Percentiles rank a stretch among this genome's conserved stretches.
phyloP scores from a whole-genome alignment of 2,797 vertebrate genomes.

The Pangasius larnaudii region DNA sequence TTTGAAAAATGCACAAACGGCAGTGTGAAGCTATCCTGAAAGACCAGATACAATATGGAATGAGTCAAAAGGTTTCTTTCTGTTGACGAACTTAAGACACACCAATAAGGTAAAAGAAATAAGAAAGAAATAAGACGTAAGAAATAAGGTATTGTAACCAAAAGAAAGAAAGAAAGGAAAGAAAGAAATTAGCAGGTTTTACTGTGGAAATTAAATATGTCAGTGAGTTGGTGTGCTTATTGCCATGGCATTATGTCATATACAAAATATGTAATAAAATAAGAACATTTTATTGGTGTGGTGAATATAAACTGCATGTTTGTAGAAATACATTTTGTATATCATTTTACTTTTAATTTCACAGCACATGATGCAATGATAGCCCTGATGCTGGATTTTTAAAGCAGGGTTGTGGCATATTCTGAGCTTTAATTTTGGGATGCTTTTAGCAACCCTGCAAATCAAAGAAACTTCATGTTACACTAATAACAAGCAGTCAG shows the following conservation, averaged over 20 bases:
- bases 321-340: neutral
- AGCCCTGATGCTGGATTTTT: neutral
- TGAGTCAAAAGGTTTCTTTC: neutral
- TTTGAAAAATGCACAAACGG: neutral
- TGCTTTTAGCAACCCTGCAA: neutral
- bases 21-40: neutral
- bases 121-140: too few relatives aligned
- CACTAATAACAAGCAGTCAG: neutral
- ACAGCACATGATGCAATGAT: neutral
- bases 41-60: neutral
- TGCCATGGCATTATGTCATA: neutral
- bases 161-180: neutral
- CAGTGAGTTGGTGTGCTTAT: neutral
- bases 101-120: neutral
- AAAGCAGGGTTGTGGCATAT: neutral
- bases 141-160: neutral
- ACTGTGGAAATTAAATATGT: neutral
- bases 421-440: neutral
- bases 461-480: neutral
- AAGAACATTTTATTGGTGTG: neutral
- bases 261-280: neutral
- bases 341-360: neutral
- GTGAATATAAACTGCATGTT: neutral
- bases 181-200: too few relatives aligned
- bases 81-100: neutral